Base-by-base conservation (phyloP, 1,140 invertebrate species). In the Polypedilum vanderplanki region DNA sequence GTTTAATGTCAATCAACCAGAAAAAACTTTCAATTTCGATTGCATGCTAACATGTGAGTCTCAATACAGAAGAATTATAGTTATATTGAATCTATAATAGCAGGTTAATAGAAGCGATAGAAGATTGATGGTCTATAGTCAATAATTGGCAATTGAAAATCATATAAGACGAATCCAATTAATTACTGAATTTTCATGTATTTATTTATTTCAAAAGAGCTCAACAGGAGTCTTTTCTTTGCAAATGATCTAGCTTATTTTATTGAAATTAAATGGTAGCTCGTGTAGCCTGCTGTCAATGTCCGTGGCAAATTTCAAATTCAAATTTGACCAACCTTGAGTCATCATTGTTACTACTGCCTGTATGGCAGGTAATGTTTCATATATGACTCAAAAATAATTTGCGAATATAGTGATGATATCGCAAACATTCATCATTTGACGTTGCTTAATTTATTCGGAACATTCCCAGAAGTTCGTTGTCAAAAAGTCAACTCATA, bases 71-170 rank as follows among this genome's bases (percentile, higher is more conserved):
- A 4, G 46, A 57, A 57, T 57, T 57, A 57, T 15, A 57, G n/a
- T 57, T n/a, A 12, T 57, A 4, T 57, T 57, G n/a, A 57, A 57
- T n/a, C 46, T 12, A 57, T 57, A n/a, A 57, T n/a, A 57, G 46
- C 46, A n/a, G n/a, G n/a, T 12, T n/a, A 57, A n/a, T n/a, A 57
- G 46, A 15, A 57, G 10, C 12, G 4, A 57, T 57, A 15, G n/a
- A 57, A 57, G 46, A n/a, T 57, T 57, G 24, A 33, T 33, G 24
- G 24, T 57, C 46, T 4, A n/a, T 57, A n/a, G 46, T 57, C 46
- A 57, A 57, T 57, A 57, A 57, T 57, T 57, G 46, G 10, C 46
- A n/a, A 57, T 57, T 57, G 46, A 57, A 57, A 57, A 57, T 57
- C 46, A n/a, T 3, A 46, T n/a, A 57, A 57, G 3, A 57, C 12